Percentiles rank a stretch among this genome's conserved stretches.
Conservation (phyloP, 30 jellyfish, hydroid and myxozoan species). For the Aurelia aurita region DNA sequence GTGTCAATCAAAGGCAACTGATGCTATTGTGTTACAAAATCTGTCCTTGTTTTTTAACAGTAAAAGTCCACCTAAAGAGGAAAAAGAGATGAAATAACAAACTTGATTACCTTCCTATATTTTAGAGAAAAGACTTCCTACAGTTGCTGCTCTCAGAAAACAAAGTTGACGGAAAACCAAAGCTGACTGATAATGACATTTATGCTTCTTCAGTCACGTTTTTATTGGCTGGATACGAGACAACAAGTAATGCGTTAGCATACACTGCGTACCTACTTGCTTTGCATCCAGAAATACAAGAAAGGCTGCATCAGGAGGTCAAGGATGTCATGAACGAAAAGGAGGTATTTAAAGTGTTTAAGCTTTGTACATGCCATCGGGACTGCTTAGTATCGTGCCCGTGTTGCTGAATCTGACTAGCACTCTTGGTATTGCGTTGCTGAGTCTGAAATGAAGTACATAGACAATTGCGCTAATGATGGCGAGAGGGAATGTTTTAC, state of each 20-base stretch:
- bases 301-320: slow-evolving; percentile 51
- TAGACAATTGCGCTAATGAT: too few species aligned
- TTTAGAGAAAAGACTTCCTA: slow-evolving; percentile 59
- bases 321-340: slow-evolving; percentile 4
- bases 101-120: background rate
- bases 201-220: slow-evolving; percentile 51
- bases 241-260: slow-evolving; percentile 60
- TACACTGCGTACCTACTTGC: slow-evolving; percentile 59
- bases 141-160: slow-evolving; percentile 41
- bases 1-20: too few species aligned
- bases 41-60: too few species aligned
- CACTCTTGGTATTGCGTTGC: too few species aligned
- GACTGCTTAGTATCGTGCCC: too few species aligned
- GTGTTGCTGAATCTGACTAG: too few species aligned
- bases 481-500: too few species aligned
- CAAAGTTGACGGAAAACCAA: slow-evolving; percentile 53
- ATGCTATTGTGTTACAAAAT: too few species aligned
- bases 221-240: slow-evolving; percentile 64
- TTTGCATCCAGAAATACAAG: slow-evolving; percentile 59
- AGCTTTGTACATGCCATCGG: too few species aligned
- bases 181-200: slow-evolving; percentile 52
- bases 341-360: slow-evolving; percentile 5
- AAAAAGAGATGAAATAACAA: too few species aligned
- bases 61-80: too few species aligned
- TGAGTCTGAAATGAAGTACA: too few species aligned